Conservation (phyloP, 1,140 invertebrate species). For the Lordiphosa mommai region DNA sequence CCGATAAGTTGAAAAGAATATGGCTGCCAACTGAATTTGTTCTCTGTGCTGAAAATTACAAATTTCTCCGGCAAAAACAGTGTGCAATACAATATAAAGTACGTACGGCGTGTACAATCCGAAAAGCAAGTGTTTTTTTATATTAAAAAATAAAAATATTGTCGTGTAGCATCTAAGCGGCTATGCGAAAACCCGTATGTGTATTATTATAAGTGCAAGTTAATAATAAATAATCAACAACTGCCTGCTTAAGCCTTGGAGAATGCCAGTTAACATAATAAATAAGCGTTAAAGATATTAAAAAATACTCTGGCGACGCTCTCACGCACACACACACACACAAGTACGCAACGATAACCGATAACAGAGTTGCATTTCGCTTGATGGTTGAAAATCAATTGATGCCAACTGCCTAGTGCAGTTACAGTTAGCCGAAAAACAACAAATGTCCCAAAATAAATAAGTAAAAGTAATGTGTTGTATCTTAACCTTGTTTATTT, state of each 20-base stretch:
- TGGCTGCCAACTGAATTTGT: conserved; percentile 43
- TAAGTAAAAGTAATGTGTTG: neutral
- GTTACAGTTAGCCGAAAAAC: conserved; percentile 14
- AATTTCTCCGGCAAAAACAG: conserved; percentile 58
- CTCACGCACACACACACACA: conserved; percentile 13
- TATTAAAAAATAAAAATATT: too few relatives aligned
- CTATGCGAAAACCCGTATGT: too few relatives aligned
- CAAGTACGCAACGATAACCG: conserved; percentile 11
- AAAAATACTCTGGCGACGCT: conserved; percentile 29
- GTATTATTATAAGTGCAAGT: too few relatives aligned
- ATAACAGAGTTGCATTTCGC: conserved; percentile 57
- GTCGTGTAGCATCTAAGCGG: too few relatives aligned
- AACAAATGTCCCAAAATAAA: neutral
- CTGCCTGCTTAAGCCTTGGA: too few relatives aligned
- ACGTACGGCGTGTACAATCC: conserved; percentile 23
- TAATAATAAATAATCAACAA: too few relatives aligned
- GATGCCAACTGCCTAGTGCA: conserved; percentile 16
- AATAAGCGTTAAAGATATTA: neutral
- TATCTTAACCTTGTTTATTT: conserved; percentile 13
- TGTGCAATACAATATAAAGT: conserved; percentile 43
- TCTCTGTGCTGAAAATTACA: conserved; percentile 43
- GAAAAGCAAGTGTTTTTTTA: too few relatives aligned
- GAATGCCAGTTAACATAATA: neutral
- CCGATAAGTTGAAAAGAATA: conserved; percentile 36
- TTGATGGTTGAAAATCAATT: conserved; percentile 59